phyloP scores from a whole-genome alignment of 2,888 invertebrate species.

The Harmothoe impar region DNA sequence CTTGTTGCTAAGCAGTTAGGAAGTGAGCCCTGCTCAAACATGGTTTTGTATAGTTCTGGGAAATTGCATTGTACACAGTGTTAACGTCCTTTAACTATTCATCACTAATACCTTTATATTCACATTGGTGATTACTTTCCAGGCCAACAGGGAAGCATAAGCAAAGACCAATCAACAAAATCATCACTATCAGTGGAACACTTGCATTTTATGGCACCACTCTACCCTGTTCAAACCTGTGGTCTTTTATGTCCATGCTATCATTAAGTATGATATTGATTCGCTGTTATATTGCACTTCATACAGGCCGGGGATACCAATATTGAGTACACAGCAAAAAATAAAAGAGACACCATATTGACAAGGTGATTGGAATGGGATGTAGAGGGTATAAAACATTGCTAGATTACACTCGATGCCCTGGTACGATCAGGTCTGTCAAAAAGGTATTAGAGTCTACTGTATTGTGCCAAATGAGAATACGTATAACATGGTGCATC shows the following conservation, averaged over 20 bases:
- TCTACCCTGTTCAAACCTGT: neutral
- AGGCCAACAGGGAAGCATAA: neutral
- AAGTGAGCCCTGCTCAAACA: too few species aligned
- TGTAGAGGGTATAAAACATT: neutral
- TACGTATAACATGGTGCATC: too few species aligned
- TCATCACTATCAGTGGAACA: constrained; percentile 5
- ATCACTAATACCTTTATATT: too few species aligned
- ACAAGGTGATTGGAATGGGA: neutral
- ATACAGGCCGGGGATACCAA: neutral
- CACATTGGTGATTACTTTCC: neutral
- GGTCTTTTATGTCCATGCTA: neutral
- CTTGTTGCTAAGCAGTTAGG: too few species aligned
- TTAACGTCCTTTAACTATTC: too few species aligned
- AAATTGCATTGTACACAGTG: too few species aligned
- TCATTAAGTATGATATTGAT: neutral
- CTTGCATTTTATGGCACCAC: neutral
- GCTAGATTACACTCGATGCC: too few species aligned
- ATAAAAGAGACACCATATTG: neutral
- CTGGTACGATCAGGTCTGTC: too few species aligned
- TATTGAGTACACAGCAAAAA: neutral
- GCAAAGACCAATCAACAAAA: neutral
- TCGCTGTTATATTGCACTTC: neutral
- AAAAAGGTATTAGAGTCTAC: too few species aligned
- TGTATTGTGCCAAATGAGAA: too few species aligned
- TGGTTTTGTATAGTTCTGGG: too few species aligned